Base-by-base conservation (phyloP, 1,140 invertebrate genomes). In the Sesamia nonagrioides region DNA sequence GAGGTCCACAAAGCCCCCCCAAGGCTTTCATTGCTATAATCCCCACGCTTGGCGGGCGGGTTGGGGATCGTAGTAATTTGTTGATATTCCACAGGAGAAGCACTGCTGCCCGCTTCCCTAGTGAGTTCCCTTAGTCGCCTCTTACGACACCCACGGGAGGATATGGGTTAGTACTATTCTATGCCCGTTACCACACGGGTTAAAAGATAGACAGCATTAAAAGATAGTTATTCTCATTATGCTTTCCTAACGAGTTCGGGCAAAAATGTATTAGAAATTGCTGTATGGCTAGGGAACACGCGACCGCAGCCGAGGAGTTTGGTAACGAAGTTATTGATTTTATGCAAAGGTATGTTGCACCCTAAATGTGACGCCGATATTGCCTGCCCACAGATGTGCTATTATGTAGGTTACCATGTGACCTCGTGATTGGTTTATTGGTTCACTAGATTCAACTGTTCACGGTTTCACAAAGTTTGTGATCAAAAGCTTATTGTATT, bases 301-400 rank as follows among this genome's bases (percentile, higher is more conserved):
- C 71, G 52, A 58, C 52, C 52, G 54, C 54, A 73, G 75, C 58
- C 48, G 77, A 78, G 69, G 80, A 81, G 84, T 82, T 82, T 82
- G 63, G 77, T 78, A 77, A 80, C 78, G 66, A 85, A 78, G 68
- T 52, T 81, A 86, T 86, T 73, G 82, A 86, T 86, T 86, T 86
- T 82, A 86, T 84, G 80, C 78, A 82, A 72, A 82, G 77, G 37
- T 82, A 35, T 75, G 74, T 71, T 85, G 84, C 82, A 83, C 84
- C 27, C 66, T 54, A 63, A 72, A 50, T 42, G 66, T 33, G 37
- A 61, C 77, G 79, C 76, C 82, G 78, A 81, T 83, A 83, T 58
- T 73, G 69, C 52, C 37, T 52, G 15, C 61, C 17, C 13, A 56
- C 33, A 73, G 27, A 68, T 68, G 63, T n/a, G 61, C 17, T 66